Evolutionary conservation across 2,797 vertebrate genomes (phyloP).

Genomic region (Coregonus suidteri): DNA sequence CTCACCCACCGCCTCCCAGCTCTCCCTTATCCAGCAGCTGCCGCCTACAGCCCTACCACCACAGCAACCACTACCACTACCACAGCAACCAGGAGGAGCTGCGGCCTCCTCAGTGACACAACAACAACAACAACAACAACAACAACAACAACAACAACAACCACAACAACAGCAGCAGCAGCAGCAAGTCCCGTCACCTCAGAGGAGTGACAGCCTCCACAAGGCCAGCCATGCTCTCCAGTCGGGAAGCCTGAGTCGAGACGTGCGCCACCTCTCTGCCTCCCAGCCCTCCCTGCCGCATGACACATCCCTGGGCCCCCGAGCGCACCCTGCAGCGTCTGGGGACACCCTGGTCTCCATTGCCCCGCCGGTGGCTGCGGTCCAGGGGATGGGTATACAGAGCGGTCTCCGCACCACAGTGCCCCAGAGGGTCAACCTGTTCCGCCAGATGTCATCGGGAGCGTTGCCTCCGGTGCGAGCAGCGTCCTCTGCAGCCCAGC

Average conservation of each 20-base stretch:
- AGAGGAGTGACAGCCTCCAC: slow-evolving; percentile 83
- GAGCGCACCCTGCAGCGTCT: slow-evolving; percentile 86
- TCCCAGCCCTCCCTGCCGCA: slow-evolving; percentile 98
- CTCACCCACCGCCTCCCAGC: slow-evolving; percentile 90
- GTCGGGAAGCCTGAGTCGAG: slow-evolving; percentile 88
- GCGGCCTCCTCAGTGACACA: slow-evolving; percentile 42
- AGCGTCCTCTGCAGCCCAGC: slow-evolving; percentile 69
- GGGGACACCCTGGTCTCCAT: slow-evolving; percentile 92
- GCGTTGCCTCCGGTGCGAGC: slow-evolving; percentile 87
- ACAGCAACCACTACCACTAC: slow-evolving; percentile 58
- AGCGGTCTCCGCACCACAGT: slow-evolving; percentile 81
- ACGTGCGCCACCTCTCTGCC: slow-evolving; percentile 92
- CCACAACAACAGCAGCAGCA: slow-evolving; percentile 62
- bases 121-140: slow-evolving; percentile 58
- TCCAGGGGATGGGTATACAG: slow-evolving; percentile 80
- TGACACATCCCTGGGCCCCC: slow-evolving; percentile 84
- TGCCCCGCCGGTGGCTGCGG: slow-evolving; percentile 74
- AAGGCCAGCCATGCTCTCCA: slow-evolving; percentile 92
- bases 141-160: slow-evolving; percentile 57
- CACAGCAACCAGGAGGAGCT: slow-evolving; percentile 56
- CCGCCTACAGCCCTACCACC: slow-evolving; percentile 23
- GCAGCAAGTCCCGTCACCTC: slow-evolving; percentile 80
- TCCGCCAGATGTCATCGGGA: slow-evolving; percentile 97
- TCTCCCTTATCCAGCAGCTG: slow-evolving; percentile 87
- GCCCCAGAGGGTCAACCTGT: slow-evolving; percentile 89